Evolutionary conservation across 2,888 invertebrate species (phyloP), one percentile per base, ranked within the genome.

Genomic region (Drosophila kambysellisi): DNA sequence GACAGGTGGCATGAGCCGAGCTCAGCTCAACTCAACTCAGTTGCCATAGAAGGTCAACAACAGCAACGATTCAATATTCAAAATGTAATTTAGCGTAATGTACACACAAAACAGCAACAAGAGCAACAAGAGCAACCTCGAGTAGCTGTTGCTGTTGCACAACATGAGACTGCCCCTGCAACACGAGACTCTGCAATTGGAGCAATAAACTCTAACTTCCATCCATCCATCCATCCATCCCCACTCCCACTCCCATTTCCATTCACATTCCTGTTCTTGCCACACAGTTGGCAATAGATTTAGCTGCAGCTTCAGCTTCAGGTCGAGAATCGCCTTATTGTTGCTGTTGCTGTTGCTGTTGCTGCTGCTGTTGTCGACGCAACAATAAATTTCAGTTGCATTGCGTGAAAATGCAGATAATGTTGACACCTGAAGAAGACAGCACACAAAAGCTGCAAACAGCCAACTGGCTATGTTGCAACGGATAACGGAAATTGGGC

Each of bases 61-160:
- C 79, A 79, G 76, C 76, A 81, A 74, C 83, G 83, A 87, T 88
- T 87, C 85, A 83, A 88, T 89, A 89, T 88, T 88, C 88, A 84
- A 88, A 88, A 89, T 88, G 86, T 88, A 89, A 88, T 88, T 86
- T 88, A 88, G 76, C 82, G 86, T 84, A 88, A 88, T 89, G 84
- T 80, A 89, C 79, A 87, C 76, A 39, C 39, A 39, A 29, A 56
- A 8, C 20, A 51, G 17, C 30, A 46, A n/a, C 30, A 51, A 11
- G 15, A 9, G 48, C 29, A 41, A 17, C 46, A 64, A 4, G 46
- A 46, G 11, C 8, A 53, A 33, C 68, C 48, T 51, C 35, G 37
- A 63, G 41, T 56, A 48, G 51, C 48, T 61, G 51, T 53, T 69
- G 63, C 60, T 53, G 63, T 37, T 39, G 63, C 43, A 17, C 79